Percentiles rank a stretch among this genome's conserved stretches.
Conservation (phyloP, 2,888 invertebrate genomes). For the Polymixis flavicincta region DNA sequence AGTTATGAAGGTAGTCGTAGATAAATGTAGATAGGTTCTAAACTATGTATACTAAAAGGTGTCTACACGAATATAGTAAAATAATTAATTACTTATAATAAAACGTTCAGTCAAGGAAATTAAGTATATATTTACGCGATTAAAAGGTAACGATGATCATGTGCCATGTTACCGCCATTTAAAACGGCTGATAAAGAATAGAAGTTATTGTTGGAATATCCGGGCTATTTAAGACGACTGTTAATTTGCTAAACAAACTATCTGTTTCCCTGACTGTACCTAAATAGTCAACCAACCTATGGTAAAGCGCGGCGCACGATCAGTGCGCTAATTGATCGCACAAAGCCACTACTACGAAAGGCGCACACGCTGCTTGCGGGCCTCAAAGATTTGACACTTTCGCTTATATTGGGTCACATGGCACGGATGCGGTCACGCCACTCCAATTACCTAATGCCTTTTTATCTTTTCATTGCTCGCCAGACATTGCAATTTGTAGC, state of each 20-base stretch:
- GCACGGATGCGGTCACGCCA: constrained; percentile 25
- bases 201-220: not conserved
- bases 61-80: not conserved
- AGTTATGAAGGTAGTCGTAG: not conserved
- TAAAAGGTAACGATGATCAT: not conserved
- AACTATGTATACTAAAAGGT: not conserved
- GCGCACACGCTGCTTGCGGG: constrained; percentile 7
- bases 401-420: constrained; percentile 41
- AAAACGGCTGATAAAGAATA: not conserved
- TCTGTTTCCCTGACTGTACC: not conserved
- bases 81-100: not conserved
- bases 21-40: not conserved
- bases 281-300: not conserved
- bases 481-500: constrained; percentile 27
- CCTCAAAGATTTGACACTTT: constrained; percentile 45
- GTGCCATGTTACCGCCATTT: not conserved
- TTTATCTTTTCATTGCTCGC: constrained; percentile 31
- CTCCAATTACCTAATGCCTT: constrained; percentile 40
- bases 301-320: not conserved
- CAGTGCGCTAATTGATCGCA: not conserved
- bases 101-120: not conserved
- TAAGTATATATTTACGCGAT: no score
- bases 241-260: not conserved
- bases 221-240: not conserved
- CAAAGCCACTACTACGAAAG: not conserved